Evolutionary conservation across 2,888 invertebrate species (phyloP).

Genomic region (Oxystoma pomonae): DNA sequence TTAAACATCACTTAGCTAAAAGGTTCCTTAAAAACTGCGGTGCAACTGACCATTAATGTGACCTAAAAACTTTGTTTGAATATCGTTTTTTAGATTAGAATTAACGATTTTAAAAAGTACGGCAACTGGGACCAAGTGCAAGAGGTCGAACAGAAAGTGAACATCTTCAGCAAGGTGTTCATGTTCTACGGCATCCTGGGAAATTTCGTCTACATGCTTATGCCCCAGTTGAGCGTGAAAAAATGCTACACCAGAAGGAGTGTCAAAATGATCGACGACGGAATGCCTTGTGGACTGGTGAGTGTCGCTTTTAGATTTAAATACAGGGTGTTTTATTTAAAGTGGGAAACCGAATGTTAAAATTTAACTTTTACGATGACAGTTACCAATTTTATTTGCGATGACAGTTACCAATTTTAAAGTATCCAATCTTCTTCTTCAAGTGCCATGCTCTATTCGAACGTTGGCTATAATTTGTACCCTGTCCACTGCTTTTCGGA

Average conservation of each 20-base stretch:
- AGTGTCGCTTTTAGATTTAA: conserved; percentile 1
- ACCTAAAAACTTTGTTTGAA: too few species aligned
- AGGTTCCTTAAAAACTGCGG: too few species aligned
- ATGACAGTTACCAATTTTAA: too few species aligned
- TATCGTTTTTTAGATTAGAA: conserved; percentile 10
- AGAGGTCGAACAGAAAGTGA: conserved; percentile 27
- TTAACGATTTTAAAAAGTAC: conserved; percentile 19
- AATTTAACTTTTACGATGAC: too few species aligned
- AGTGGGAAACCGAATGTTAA: too few species aligned
- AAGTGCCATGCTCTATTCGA: too few species aligned
- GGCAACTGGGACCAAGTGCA: conserved; percentile 18
- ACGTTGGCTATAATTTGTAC: too few species aligned
- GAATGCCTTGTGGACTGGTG: conserved; percentile 30
- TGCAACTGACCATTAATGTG: too few species aligned
- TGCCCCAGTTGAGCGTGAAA: conserved; percentile 28
- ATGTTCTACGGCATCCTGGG: conserved; percentile 30
- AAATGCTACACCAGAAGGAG: conserved; percentile 26
- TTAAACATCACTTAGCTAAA: too few species aligned
- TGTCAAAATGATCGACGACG: conserved; percentile 25
- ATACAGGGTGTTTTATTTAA: neutral
- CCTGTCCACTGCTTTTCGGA: too few species aligned
- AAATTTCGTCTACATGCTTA: conserved; percentile 29
- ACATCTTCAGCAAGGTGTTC: conserved; percentile 31
- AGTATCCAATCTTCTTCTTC: too few species aligned
- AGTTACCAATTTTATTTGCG: too few species aligned